Percentiles rank a stretch among this genome's conserved stretches.
These are phyloP conservation scores for Oceanodroma leucorhoa DNA, from an alignment of 2,797 vertebrate species.

Conservation along the genomic window DNA sequence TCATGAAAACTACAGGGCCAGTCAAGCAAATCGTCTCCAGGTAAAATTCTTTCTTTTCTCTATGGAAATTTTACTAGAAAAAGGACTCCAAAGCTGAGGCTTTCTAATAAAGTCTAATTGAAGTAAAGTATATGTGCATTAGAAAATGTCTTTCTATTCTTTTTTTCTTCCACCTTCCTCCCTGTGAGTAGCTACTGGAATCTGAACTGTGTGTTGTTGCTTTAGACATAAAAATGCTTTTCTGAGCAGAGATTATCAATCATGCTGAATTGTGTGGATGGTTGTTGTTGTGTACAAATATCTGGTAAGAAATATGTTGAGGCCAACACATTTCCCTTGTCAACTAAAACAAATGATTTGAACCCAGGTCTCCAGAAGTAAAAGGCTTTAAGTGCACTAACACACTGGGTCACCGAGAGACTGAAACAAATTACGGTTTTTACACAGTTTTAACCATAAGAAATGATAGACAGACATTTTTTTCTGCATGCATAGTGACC, in stretches of 20 bases:
- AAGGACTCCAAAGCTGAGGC: neutral
- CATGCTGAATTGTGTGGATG: neutral
- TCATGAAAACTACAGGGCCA: neutral
- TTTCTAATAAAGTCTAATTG: neutral
- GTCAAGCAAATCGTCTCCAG: neutral
- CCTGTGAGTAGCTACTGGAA: neutral
- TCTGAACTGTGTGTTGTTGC: neutral
- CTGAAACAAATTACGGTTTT: neutral
- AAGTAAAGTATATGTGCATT: neutral
- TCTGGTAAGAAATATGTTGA: neutral
- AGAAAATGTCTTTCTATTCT: neutral
- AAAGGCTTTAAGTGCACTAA: neutral
- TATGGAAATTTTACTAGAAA: neutral
- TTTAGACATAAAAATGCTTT: neutral
- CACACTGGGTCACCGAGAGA: neutral
- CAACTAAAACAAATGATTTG: neutral
- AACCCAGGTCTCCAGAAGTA: neutral
- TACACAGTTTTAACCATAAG: slow-evolving; percentile 4
- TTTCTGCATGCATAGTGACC: neutral
- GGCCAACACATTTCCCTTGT: neutral
- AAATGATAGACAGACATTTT: neutral
- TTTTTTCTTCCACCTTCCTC: neutral
- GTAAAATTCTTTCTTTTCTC: neutral
- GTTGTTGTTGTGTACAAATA: neutral
- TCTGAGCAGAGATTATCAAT: neutral